These are phyloP conservation scores for Leptoteleia sp. DNA, from an alignment of 1,140 invertebrate genomes.

Conservation along the genomic window DNA sequence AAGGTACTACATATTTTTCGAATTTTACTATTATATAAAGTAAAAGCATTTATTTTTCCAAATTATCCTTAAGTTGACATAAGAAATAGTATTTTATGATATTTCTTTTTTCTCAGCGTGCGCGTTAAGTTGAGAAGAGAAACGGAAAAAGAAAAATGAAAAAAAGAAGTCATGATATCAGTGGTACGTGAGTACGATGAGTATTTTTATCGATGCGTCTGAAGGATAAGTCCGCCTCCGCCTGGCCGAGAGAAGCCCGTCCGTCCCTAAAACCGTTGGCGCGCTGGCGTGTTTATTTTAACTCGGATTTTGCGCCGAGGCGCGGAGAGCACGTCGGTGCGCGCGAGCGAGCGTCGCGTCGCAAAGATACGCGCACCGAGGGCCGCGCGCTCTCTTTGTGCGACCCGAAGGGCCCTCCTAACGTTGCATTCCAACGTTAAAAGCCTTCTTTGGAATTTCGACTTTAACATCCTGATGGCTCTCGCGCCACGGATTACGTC, in stretches of 20 bases:
- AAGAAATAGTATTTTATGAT: no score
- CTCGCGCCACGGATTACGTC: slow-evolving; percentile 18
- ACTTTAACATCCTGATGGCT: slow-evolving; percentile 22
- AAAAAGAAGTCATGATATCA: slow-evolving; percentile 17
- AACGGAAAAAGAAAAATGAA: no score
- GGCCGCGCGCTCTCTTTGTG: slow-evolving; percentile 37
- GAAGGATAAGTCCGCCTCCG: slow-evolving; percentile 34
- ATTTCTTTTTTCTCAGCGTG: no score
- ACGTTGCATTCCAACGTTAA: slow-evolving; percentile 29
- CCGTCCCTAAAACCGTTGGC: slow-evolving; percentile 36
- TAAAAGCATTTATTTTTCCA: no score
- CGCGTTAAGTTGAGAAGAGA: no score
- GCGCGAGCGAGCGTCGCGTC: slow-evolving; percentile 1
- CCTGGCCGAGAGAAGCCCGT: slow-evolving; percentile 15
- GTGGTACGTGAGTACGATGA: slow-evolving; percentile 29
- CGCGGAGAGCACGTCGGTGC: slow-evolving; percentile 3
- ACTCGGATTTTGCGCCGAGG: no score
- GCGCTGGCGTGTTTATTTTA: slow-evolving; percentile 46
- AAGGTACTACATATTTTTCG: no score
- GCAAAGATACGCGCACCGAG: slow-evolving; percentile 20
- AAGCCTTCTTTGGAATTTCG: slow-evolving; percentile 33
- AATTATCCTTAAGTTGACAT: no score
- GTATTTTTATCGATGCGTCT: slow-evolving; percentile 51
- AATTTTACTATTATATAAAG: no score
- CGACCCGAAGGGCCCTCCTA: slow-evolving; percentile 11